phyloP scores from a whole-genome alignment of 2,113 vertebrate genomes.

The Trogon surrucura region DNA sequence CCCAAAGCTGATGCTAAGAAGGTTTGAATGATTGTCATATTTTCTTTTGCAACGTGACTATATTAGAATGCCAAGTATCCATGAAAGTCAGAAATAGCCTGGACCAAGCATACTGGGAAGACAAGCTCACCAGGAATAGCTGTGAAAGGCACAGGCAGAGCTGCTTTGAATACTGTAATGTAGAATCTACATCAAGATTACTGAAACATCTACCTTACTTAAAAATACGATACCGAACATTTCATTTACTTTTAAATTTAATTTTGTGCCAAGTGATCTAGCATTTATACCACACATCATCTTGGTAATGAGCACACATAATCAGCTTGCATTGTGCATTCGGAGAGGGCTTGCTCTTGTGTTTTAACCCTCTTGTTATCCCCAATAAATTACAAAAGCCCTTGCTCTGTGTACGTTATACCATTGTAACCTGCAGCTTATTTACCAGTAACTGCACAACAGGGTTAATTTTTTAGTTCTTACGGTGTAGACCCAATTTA shows the following conservation, averaged over 20 bases:
- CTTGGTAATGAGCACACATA: neutral
- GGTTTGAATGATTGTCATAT: conserved; percentile 75
- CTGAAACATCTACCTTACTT: neutral
- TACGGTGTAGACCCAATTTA: neutral
- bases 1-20: conserved; percentile 96
- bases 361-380: neutral
- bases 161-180: neutral
- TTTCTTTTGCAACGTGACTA: neutral
- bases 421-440: neutral
- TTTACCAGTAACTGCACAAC: conserved; percentile 6
- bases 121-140: neutral
- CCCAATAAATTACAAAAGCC: neutral
- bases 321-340: neutral
- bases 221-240: neutral
- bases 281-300: neutral
- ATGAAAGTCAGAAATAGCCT: neutral
- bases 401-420: neutral
- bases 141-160: neutral
- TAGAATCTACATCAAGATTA: neutral
- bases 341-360: neutral
- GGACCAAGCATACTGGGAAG: neutral
- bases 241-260: neutral
- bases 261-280: conserved; percentile 1
- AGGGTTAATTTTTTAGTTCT: conserved; percentile 28
- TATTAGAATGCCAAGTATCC: neutral